Conservation (phyloP, 2,888 invertebrate species). For the Saturnia pavonia region DNA sequence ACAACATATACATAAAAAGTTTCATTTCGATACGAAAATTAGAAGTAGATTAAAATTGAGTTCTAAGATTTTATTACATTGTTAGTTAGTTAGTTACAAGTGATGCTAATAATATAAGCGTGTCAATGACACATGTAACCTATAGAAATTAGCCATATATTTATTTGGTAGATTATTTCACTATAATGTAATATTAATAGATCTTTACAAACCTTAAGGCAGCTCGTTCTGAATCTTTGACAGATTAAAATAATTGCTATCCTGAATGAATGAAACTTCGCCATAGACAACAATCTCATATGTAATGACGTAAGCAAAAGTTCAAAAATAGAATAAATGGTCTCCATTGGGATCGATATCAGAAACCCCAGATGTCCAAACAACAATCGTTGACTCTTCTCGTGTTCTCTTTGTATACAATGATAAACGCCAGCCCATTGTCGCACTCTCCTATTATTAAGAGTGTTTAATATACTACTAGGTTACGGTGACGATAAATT, state of each 20-base stretch:
- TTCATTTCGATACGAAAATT: no score
- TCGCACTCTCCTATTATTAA: constrained; percentile 63
- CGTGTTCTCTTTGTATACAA: constrained; percentile 54
- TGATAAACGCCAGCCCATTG: constrained; percentile 69
- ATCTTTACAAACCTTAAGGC: not conserved
- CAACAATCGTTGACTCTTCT: constrained; percentile 60
- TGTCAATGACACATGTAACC: no score
- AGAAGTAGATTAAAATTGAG: no score
- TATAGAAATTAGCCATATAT: no score
- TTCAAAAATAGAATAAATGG: constrained; percentile 51
- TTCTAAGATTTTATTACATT: no score
- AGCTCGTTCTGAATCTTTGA: not conserved
- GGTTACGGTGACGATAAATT: constrained; percentile 43
- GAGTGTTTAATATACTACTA: constrained; percentile 70
- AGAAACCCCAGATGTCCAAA: constrained; percentile 77
- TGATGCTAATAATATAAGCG: no score
- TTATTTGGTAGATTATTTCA: not conserved
- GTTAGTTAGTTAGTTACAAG: no score
- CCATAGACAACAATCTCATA: constrained; percentile 11
- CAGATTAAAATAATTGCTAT: not conserved
- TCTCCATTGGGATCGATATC: constrained; percentile 52
- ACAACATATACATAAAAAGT: no score
- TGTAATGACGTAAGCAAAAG: constrained; percentile 53
- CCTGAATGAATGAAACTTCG: not conserved
- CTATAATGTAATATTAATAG: not conserved